Percentiles rank a stretch among this genome's conserved stretches.
These are phyloP conservation scores for Octodon degus DNA, from an alignment of 2,113 vertebrate species.

Conservation along the genomic window DNA sequence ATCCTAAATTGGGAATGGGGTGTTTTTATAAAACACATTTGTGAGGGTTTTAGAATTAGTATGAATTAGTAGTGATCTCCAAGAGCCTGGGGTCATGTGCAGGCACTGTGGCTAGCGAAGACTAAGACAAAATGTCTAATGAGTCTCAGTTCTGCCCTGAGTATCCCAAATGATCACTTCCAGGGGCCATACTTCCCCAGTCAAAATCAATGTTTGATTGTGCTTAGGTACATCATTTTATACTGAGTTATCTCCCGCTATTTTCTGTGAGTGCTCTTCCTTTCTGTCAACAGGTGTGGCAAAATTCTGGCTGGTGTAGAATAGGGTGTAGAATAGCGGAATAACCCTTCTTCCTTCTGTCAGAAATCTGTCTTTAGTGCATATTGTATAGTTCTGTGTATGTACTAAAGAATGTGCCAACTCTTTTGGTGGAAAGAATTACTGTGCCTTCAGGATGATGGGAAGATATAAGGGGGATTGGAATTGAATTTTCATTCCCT, in stretches of 20 bases:
- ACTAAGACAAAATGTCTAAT: neutral
- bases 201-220: neutral
- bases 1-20: neutral
- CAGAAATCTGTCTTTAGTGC: neutral
- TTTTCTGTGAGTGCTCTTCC: neutral
- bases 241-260: neutral
- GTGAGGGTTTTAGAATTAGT: neutral
- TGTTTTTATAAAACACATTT: neutral
- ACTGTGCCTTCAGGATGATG: neutral
- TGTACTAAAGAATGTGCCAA: neutral
- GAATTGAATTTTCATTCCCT: neutral
- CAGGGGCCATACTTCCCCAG: neutral
- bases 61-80: neutral
- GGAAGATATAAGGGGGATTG: neutral
- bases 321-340: too few relatives aligned
- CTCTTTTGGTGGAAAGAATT: neutral
- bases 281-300: neutral
- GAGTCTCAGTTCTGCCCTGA: neutral
- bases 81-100: neutral
- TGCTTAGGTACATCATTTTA: neutral
- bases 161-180: neutral
- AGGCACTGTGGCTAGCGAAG: neutral
- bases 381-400: neutral
- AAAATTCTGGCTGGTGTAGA: neutral
- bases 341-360: neutral